These are phyloP conservation scores for Lasiommata megera DNA, from an alignment of 2,888 invertebrate genomes.

Conservation along the genomic window DNA sequence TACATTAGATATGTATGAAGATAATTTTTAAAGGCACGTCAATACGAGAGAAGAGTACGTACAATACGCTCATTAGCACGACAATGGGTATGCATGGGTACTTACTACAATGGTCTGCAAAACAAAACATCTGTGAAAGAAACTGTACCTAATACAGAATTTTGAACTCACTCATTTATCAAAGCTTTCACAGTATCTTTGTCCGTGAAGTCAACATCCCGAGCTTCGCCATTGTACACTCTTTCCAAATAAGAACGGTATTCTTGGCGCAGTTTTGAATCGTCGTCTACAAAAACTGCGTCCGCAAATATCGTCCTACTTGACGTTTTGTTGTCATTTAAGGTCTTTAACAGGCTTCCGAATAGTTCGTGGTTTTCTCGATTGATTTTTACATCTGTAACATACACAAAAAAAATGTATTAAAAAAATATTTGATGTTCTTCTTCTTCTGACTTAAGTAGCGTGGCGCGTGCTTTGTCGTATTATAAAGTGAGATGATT, in stretches of 20 bases:
- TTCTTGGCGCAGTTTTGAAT: conserved; percentile 74
- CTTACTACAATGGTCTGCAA: too few species aligned
- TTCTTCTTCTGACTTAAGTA: too few species aligned
- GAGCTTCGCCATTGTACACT: conserved; percentile 81
- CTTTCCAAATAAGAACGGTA: conserved; percentile 75
- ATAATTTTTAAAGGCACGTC: neutral
- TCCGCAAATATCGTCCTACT: conserved; percentile 76
- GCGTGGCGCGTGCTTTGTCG: too few species aligned
- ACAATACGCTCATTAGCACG: neutral
- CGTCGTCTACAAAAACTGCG: conserved; percentile 82
- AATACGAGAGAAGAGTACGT: neutral
- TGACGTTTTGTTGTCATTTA: conserved; percentile 44
- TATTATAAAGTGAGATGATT: too few species aligned
- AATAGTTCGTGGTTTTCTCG: conserved; percentile 81
- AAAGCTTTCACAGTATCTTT: conserved; percentile 51
- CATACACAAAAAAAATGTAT: neutral
- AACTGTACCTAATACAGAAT: neutral
- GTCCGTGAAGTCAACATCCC: conserved; percentile 77
- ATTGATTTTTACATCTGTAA: conserved; percentile 56
- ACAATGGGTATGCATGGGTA: neutral
- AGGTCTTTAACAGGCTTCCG: conserved; percentile 68
- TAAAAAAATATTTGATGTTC: too few species aligned
- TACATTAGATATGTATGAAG: neutral
- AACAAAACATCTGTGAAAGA: too few species aligned
- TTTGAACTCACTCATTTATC: conserved; percentile 75